These are phyloP conservation scores for Hyles lineata DNA, from an alignment of 2,888 invertebrate species.

Conservation along the genomic window DNA sequence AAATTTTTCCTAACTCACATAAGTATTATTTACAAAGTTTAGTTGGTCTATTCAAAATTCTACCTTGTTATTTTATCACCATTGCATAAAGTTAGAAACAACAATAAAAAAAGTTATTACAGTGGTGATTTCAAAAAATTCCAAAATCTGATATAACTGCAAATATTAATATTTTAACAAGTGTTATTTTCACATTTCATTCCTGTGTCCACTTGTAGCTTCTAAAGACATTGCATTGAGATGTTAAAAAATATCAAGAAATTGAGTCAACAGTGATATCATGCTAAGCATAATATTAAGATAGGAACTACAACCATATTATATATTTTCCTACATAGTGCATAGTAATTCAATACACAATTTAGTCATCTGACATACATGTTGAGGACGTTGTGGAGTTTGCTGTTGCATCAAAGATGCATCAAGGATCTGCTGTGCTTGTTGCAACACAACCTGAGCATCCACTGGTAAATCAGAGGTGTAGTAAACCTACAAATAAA, in stretches of 20 bases:
- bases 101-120: constrained; percentile 7
- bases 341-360: constrained; percentile 57
- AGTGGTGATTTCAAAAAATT: background rate
- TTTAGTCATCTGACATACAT: constrained; percentile 76
- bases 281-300: constrained; percentile 66
- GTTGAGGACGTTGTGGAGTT: constrained; percentile 81
- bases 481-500: constrained; percentile 85
- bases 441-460: constrained; percentile 84
- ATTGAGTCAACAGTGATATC: constrained; percentile 41
- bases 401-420: constrained; percentile 83
- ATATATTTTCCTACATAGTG: constrained; percentile 54
- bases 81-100: constrained; percentile 30
- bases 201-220: background rate
- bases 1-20: too few species aligned
- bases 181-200: background rate
- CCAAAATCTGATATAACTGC: constrained; percentile 8
- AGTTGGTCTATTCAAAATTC: background rate
- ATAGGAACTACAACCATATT: constrained; percentile 54
- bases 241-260: constrained; percentile 7
- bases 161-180: background rate
- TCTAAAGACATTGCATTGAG: background rate
- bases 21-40: background rate
- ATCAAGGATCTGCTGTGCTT: constrained; percentile 84
- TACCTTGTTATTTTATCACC: background rate
- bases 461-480: constrained; percentile 83